Evolutionary conservation across 1,140 invertebrate species (phyloP), one percentile per base, ranked within the genome.

Genomic region (Heliconius hewitsoni): DNA sequence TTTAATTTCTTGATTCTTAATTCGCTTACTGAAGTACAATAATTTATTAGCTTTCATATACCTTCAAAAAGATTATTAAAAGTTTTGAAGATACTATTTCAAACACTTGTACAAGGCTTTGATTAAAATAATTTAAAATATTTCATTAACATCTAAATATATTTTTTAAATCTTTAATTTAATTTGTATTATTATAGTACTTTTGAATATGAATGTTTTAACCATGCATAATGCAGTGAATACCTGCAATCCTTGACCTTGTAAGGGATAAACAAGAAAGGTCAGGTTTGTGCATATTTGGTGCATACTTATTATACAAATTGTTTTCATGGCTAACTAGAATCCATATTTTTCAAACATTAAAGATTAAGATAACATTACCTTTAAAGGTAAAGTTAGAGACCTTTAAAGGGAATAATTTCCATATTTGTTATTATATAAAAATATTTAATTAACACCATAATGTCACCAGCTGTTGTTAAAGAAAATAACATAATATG

Each of bases 301-400:
- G 81, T 86, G 80, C 83, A 87, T 82, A 81, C 85, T 74, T 74
- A 87, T 81, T 86, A 78, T 83, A 87, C 81, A 84, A 84, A 85
- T 82, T 87, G 77, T 75, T 82, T 81, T 91, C 91, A 93, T 87
- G 91, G 90, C 81, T 84, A 89, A 84, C 90, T 76, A 81, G 84
- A 89, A 85, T 88, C 87, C 89, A 80, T 88, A 82, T 86, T 71
- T n/a, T 60, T 60, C 18, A 71, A 74, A 77, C 73, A 27, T 55
- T 18, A 52, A 71, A 30, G 66, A 27, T 55, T 27, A 52, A 71
- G 46, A 42, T 52, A 66, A 66, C 13, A 52, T 71, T 76, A 55
- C 76, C 70, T 72, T 77, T 37, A 37, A 77, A 71, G 37, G 70
- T 46, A 46, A 50, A 42, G 30, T 46, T 70, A 55, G 37, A 46